A percentile compares a stretch with the other conserved stretches of the same genome.
These are phyloP conservation scores for Pagrus major DNA, from an alignment of 2,113 vertebrate species.

Conservation along the genomic window DNA sequence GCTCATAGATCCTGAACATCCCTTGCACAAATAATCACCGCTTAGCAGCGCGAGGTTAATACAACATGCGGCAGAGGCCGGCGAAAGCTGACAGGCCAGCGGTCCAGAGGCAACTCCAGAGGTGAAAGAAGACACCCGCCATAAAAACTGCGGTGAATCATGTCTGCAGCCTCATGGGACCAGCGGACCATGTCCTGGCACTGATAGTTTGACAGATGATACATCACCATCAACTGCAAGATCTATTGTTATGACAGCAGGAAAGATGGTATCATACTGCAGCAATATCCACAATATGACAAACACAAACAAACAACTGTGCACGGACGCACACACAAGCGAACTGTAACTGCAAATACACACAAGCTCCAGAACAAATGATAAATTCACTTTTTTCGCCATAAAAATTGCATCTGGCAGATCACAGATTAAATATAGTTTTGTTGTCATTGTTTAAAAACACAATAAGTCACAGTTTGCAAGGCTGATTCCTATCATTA, in stretches of 20 bases:
- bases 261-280: constrained; percentile 63
- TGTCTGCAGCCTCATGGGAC: constrained; percentile 65
- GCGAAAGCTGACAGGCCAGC: constrained; percentile 21
- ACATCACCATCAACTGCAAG: constrained; percentile 68
- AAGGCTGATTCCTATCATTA: constrained; percentile 12
- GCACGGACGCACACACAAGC: constrained; percentile 2
- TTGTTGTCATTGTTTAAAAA: constrained; percentile 39
- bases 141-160: constrained; percentile 54
- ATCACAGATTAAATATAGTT: constrained; percentile 41
- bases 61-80: constrained; percentile 11
- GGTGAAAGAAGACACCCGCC: constrained; percentile 53
- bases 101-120: constrained; percentile 37
- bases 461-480: constrained; percentile 24
- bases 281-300: constrained; percentile 72
- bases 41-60: constrained; percentile 48
- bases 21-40: constrained; percentile 50
- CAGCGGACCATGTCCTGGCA: constrained; percentile 59
- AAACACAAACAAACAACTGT: constrained; percentile 33
- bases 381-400: constrained; percentile 10
- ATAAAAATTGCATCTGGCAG: constrained; percentile 20
- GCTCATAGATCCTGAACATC: constrained; percentile 56
- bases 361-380: constrained; percentile 27
- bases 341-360: constrained; percentile 33
- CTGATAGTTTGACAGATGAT: constrained; percentile 76
- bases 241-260: constrained; percentile 77